Base-by-base conservation (phyloP, 2,888 invertebrate genomes). In the Drosophila mulleri region DNA sequence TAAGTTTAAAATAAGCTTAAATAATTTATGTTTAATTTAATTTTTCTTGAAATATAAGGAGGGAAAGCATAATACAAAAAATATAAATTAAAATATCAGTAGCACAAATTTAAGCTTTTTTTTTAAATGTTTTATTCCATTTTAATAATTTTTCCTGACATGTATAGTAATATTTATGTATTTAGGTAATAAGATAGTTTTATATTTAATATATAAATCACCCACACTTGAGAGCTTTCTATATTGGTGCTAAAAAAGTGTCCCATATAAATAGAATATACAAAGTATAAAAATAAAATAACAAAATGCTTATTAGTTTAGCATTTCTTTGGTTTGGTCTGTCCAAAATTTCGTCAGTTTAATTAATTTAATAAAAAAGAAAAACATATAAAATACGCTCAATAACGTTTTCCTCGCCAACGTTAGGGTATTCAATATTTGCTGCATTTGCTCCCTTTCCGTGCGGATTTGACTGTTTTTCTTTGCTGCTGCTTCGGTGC, bases 401-500 rank as follows among this genome's bases (percentile, higher is more conserved):
- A 47, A 11, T n/a, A n/a, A 7, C 2, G 7, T 18, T 32, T 18
- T 29, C 2, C 1, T n/a, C 2, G 0, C 18, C 18, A 6, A 12
- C 37, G 16, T 14, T 61, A 67, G 67, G 4, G 76, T 48, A 67
- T 72, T 50, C 41, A 0, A 26, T 16, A 16, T 59, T 20, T 16
- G 42, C 8, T 16, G 29, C 45, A 18, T n/a, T 2, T 45, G 53
- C 8, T 12, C 6, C 5, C 23, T 6, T 35, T 3, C 12, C 1
- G 8, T 29, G 54, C 58, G 32, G 41, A 23, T n/a, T 65, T 67
- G 57, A 42, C 53, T 75, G 69, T 75, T 72, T 72, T 78, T 77
- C 75, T 80, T 80, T 62, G 70, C 69, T 65, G 66, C 62, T 48
- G 71, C 66, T 71, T 78, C 66, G 84, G 72, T 74, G 71, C 68